phyloP scores from a whole-genome alignment of 2,888 invertebrate species.

The Sphaerophoria rueppellii region DNA sequence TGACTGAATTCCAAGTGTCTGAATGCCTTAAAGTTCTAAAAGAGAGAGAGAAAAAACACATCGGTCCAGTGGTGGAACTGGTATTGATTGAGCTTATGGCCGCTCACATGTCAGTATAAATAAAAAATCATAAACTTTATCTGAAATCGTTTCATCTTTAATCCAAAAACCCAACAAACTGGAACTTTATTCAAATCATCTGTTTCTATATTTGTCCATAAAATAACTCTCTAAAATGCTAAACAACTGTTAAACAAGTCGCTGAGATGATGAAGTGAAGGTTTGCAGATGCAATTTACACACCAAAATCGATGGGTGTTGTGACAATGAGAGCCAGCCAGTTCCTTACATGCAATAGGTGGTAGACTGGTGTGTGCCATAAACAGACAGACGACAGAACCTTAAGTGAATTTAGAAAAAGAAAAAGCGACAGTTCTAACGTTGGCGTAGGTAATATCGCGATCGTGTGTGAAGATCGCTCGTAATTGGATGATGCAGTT shows the following conservation, averaged over 20 bases:
- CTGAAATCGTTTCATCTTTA: constrained; percentile 18
- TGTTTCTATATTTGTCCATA: neutral
- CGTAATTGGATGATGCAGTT: constrained; percentile 43
- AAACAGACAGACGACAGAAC: constrained; percentile 26
- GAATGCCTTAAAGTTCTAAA: neutral
- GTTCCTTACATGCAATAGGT: constrained; percentile 11
- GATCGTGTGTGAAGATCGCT: constrained; percentile 28
- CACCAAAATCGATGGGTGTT: constrained; percentile 23
- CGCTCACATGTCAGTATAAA: neutral
- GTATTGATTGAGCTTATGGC: neutral
- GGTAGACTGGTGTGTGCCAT: neutral
- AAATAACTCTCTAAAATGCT: neutral
- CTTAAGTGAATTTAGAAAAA: neutral
- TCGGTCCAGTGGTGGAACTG: neutral
- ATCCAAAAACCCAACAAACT: constrained; percentile 25
- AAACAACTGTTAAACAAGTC: constrained; percentile 33
- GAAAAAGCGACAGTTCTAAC: constrained; percentile 46
- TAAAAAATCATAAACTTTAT: neutral
- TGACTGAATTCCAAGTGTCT: neutral
- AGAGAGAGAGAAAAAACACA: neutral
- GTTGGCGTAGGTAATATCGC: constrained; percentile 20
- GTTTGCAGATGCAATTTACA: constrained; percentile 38
- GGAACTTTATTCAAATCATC: constrained; percentile 16
- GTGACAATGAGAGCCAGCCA: constrained; percentile 30
- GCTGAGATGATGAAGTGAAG: constrained; percentile 2